Base-by-base conservation (phyloP, 1,140 invertebrate species). In the Eueides isabella region DNA sequence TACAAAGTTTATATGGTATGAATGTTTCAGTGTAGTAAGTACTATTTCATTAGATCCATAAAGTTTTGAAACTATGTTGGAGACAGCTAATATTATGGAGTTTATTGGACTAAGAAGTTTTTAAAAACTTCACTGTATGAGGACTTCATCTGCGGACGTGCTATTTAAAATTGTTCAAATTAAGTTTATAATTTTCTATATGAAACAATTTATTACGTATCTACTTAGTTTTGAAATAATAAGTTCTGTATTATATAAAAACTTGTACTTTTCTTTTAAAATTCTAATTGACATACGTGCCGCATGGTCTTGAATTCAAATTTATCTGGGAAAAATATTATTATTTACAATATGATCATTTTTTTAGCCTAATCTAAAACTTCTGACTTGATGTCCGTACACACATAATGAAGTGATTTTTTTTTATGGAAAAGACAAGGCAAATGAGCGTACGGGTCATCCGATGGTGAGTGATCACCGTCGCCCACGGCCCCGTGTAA, bases 31-130 rank as follows among this genome's bases (percentile, higher is more conserved):
- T 26, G 23, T 55, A 55, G 19, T 63, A 63, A 55, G 19, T 63
- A 63, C 61, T 63, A 63, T 63, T 30, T 63, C 61, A 63, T 63
- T 63, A 63, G 29, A 31, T 7, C 12, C 61, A 63, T 63, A 30
- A 30, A 63, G 29, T 63, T 63, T 7, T 11, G n/a, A 63, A 63
- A 63, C 61, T 63, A 63, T 63, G 61, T 63, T 31, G 61, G 61
- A 63, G 61, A 63, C 61, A 63, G 61, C 29, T 63, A 63, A 63
- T 63, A 63, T 30, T 63, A 63, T 63, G 61, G 28, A 62, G 14
- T 62, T 30, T 62, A n/a, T 55, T 55, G 48, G 48, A 55, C 9
- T 31, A 63, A 63, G 29, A 63, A 63, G 61, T 63, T 63, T 63
- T 29, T 31, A 63, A 63, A 28, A 63, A 63, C 48, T 55, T 55